Percentiles rank a stretch among this genome's conserved stretches.
Evolutionary conservation across 2,797 vertebrate species (phyloP).

Genomic region (Notolabrus celidotus): DNA sequence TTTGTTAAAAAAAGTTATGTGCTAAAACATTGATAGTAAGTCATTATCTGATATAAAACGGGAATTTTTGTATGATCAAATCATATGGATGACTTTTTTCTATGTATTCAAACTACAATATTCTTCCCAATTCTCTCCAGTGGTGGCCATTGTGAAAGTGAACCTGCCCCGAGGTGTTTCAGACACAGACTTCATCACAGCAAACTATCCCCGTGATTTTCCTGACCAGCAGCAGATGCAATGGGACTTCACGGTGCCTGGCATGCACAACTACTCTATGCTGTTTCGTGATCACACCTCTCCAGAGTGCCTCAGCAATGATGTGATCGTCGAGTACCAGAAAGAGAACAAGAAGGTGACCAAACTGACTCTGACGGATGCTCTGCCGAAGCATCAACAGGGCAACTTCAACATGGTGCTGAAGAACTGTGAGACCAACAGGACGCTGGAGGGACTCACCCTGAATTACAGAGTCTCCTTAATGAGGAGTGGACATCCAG

Average conservation of each 20-base stretch:
- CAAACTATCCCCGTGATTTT: conserved; percentile 88
- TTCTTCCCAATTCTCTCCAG: conserved; percentile 62
- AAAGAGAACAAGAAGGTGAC: conserved; percentile 48
- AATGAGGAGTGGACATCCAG: conserved; percentile 81
- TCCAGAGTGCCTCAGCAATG: conserved; percentile 88
- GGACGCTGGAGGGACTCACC: conserved; percentile 53
- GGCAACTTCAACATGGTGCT: conserved; percentile 83
- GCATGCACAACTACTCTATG: conserved; percentile 89
- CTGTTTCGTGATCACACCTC: conserved; percentile 78
- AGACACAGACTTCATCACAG: conserved; percentile 82
- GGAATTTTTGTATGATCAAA: too few species aligned
- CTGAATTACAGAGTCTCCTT: conserved; percentile 79
- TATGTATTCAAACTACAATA: conserved; percentile 9
- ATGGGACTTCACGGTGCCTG: conserved; percentile 90
- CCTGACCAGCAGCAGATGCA: conserved; percentile 86
- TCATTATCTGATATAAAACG: too few species aligned
- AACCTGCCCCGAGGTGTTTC: conserved; percentile 84
- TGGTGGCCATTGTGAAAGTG: conserved; percentile 86
- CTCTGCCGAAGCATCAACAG: conserved; percentile 76
- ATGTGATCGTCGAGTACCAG: conserved; percentile 86
- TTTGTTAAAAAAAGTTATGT: too few species aligned
- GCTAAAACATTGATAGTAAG: too few species aligned
- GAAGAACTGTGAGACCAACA: conserved; percentile 78
- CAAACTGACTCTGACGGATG: conserved; percentile 56
- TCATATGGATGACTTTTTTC: too few species aligned